Base-by-base conservation (phyloP, 2,888 invertebrate genomes). In the Xestia rhomboidea region DNA sequence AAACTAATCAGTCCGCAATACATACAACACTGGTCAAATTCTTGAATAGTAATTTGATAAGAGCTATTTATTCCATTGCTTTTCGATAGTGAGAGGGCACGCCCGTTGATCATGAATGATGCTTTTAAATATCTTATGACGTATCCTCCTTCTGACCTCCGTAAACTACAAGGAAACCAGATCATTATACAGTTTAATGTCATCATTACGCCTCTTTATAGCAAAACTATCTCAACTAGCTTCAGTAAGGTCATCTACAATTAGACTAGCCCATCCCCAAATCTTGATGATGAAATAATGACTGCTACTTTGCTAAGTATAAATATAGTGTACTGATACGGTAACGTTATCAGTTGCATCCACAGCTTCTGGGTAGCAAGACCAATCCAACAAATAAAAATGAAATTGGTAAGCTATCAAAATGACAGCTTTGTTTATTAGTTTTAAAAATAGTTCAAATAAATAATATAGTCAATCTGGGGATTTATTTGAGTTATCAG, bases 261-360 rank as follows among this genome's bases (percentile, higher is more conserved):
- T 93, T 93, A 94, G 91, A 91, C 91, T 86, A 90, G 93, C 90
- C 91, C 93, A 93, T 94, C 93, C 90, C 92, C 92, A 89, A 91
- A 89, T 92, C 89, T 83, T 76, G 91, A 93, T 96, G 93, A 93
- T 87, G 95, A 94, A 96, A 96, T 85, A 88, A 84, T 85, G 44
- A 88, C 90, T 92, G 93, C 93, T 92, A 93, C 87, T 92, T 81
- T 90, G 85, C 88, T 91, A 90, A 88, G 90, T 96, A 96, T 96
- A 41, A 41, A 96, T 94, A 96, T 95, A 96, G 92, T 92, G 93
- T 92, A 91, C 91, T 89, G 86, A 86, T 82, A 89, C 88, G 84
- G 85, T 85, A 87, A 92, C 88, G 87, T 93, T 93, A 95, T 95
- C 96, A 96, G 93, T 95, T 89, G 89, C 84, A 90, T 86, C 84